Conservation (phyloP, 37 sponge, comb jelly and placozoan genomes). For the Chondrilla cf. caribensis region DNA sequence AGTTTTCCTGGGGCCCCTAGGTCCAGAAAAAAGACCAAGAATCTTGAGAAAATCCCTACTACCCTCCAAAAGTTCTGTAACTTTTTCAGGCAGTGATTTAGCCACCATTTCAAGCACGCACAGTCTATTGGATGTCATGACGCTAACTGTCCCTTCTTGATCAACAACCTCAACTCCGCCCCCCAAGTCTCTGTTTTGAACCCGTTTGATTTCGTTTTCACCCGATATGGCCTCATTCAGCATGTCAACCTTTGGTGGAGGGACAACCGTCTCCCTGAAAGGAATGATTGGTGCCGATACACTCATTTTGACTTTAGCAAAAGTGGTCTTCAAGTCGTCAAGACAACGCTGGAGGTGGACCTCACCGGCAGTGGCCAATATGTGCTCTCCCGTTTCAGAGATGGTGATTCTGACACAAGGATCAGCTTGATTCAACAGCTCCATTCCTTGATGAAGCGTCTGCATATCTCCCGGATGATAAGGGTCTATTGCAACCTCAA, state of each 20-base stretch:
- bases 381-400: constrained; percentile 87
- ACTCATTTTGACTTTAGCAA: constrained; percentile 64
- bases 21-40: constrained; percentile 10
- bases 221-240: constrained; percentile 77
- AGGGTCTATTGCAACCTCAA: constrained; percentile 93
- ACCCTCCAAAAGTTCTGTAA: constrained; percentile 37
- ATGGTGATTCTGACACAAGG: constrained; percentile 82
- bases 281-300: constrained; percentile 92
- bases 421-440: constrained; percentile 89
- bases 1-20: neutral
- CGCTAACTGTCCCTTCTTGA: neutral
- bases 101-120: constrained; percentile 56
- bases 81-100: constrained; percentile 54
- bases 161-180: neutral
- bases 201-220: constrained; percentile 41
- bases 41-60: constrained; percentile 49
- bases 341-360: constrained; percentile 94
- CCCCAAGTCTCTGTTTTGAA: constrained; percentile 6
- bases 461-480: constrained; percentile 67
- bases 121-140: constrained; percentile 56
- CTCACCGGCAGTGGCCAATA: constrained; percentile 88
- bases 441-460: constrained; percentile 66
- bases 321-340: constrained; percentile 76
- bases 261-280: constrained; percentile 90
- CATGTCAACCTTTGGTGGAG: constrained; percentile 78